Evolutionary conservation across 2,888 invertebrate genomes (phyloP).

Genomic region (Teleogryllus oceanicus): DNA sequence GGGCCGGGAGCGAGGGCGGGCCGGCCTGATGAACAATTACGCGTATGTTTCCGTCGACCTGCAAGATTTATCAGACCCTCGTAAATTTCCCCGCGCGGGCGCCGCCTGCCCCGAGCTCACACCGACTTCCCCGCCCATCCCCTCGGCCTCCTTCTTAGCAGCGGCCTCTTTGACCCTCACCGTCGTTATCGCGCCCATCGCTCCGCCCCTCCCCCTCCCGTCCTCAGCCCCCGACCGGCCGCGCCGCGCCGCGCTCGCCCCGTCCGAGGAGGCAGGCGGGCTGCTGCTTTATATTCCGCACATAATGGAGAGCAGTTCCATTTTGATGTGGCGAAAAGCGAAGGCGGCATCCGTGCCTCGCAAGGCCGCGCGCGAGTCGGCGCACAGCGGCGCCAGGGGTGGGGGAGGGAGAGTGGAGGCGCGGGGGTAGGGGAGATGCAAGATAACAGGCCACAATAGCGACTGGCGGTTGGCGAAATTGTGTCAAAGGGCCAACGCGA

Average conservation of each 20-base stretch:
- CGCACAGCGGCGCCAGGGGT: not conserved
- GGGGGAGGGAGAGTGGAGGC: not conserved
- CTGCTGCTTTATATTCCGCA: conserved; percentile 8
- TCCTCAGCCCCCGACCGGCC: not conserved
- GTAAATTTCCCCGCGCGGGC: not conserved
- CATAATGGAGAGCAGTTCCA: conserved; percentile 18
- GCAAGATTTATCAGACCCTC: not conserved
- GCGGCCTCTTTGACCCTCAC: no score
- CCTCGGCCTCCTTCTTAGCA: not conserved
- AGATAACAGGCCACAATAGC: not conserved
- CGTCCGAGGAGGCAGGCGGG: not conserved
- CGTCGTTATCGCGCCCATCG: not conserved
- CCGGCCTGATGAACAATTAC: conserved; percentile 8
- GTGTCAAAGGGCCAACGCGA: conserved; percentile 1
- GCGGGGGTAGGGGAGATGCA: not conserved
- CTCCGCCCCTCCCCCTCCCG: not conserved
- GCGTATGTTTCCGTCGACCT: not conserved
- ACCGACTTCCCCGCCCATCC: not conserved
- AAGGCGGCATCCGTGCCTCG: not conserved
- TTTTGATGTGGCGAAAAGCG: not conserved
- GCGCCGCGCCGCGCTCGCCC: not conserved
- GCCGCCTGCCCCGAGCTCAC: not conserved
- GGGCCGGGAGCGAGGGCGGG: not conserved
- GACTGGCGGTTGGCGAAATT: not conserved
- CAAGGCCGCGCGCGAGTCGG: not conserved